These are phyloP conservation scores for Pseudolaguvia tuberculata DNA, from an alignment of 2,113 vertebrate genomes.

Conservation along the genomic window DNA sequence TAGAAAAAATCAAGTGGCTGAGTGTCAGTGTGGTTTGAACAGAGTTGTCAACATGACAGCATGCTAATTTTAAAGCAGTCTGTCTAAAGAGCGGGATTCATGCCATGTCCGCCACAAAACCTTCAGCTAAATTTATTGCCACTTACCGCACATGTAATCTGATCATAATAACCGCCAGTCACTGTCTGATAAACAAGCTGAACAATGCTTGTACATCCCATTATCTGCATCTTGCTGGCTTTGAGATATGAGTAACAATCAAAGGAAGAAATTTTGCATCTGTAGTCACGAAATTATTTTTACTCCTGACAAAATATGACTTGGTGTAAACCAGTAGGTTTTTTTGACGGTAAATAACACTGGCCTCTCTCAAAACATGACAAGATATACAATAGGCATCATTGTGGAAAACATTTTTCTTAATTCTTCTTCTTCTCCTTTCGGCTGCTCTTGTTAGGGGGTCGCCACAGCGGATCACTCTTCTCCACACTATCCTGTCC, in stretches of 20 bases:
- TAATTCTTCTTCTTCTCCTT: no score
- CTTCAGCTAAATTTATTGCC: background rate
- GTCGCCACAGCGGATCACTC: no score
- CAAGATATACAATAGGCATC: no score
- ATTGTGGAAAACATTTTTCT: no score
- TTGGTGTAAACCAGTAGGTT: no score
- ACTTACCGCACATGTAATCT: background rate
- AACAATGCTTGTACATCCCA: background rate
- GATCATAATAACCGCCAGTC: background rate
- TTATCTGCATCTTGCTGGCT: background rate
- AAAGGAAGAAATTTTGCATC: background rate
- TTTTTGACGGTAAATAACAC: no score
- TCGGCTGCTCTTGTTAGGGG: no score
- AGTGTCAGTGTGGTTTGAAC: constrained; percentile 1
- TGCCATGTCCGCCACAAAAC: background rate
- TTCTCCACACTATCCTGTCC: no score
- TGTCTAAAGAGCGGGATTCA: background rate
- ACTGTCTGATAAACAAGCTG: background rate
- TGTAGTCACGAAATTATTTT: no score
- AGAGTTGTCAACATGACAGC: background rate
- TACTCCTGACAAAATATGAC: no score
- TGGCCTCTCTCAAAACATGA: no score
- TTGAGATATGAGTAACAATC: background rate
- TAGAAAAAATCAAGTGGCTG: background rate
- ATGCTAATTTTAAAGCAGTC: background rate